phyloP scores from a whole-genome alignment of 2,888 invertebrate genomes.

The Ceriagrion tenellum region DNA sequence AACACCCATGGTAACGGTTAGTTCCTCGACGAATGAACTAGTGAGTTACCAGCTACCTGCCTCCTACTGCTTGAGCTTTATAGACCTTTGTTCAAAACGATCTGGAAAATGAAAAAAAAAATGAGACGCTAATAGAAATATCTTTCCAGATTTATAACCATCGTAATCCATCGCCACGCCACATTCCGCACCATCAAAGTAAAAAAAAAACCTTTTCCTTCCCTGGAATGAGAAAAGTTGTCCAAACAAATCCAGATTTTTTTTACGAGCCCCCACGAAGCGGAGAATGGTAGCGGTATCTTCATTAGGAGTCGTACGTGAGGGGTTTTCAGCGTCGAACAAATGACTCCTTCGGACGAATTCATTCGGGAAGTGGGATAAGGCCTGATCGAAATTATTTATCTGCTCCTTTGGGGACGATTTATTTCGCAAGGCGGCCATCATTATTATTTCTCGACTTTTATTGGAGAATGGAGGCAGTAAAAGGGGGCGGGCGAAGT shows the following conservation, averaged over 20 bases:
- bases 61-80: neutral
- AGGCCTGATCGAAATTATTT: neutral
- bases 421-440: neutral
- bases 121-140: neutral
- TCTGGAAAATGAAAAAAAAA: neutral
- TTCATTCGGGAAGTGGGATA: neutral
- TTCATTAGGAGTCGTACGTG: neutral
- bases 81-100: neutral
- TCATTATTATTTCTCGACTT: neutral
- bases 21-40: neutral
- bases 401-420: neutral
- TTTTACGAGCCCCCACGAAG: slow-evolving; percentile 21
- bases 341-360: neutral
- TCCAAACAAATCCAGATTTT: neutral
- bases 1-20: neutral
- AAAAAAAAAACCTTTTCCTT: neutral
- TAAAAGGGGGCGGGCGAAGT: neutral
- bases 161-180: neutral
- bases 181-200: neutral
- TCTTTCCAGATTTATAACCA: neutral
- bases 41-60: neutral
- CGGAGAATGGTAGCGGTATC: neutral
- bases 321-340: neutral
- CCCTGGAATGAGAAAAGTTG: neutral
- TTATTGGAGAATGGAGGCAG: neutral